Base-by-base conservation (phyloP, 2,113 vertebrate species). In the Phycodurus eques region DNA sequence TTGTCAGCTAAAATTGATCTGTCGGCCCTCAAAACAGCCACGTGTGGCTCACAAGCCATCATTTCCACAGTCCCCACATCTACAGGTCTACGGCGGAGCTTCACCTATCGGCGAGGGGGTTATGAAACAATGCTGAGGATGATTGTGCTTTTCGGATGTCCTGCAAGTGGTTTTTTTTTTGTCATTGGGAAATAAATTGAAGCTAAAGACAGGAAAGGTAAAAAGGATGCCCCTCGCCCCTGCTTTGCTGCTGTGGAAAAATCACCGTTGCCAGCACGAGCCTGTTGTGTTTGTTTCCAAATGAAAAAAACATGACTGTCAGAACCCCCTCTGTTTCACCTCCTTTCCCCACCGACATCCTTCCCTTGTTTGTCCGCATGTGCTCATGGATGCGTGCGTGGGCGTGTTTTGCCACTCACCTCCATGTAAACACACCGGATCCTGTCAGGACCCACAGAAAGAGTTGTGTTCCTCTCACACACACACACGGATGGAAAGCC, bases 301-400 rank as follows among this genome's bases (percentile, higher is more conserved):
- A 20, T 69, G 33, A 74, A 64, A 65, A 64, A 33, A 73, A 70
- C 43, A 72, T 72, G 71, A 79, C 79, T 83, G 77, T 67, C 5
- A 76, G 20, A 22, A 79, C 6, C 67, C 57, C 19, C 66, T 8
- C 57, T 68, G n/a, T 17, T 53, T 17, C 49, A 53, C 64, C 46
- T 61, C 67, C 61, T 61, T 33, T 33, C 33, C 14, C 17, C 60
- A 63, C 35, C 56, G 54, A 89, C 89, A 91, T 93, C 91, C 91
- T 92, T 93, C 89, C 91, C 72, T 62, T 87, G 81, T 91, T 92
- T 92, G 91, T 84, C 83, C 71, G 71, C 33, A 65, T 92, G 91
- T 84, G 83, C 71, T 70, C 33, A 65, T 74, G 17, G 0, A 71
- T 76, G 19, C 0, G 72, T 67, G 49, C 17, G 10, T 73, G 64